Evolutionary conservation across 2,888 invertebrate genomes (phyloP).

Genomic region (Drosophila neotestacea): DNA sequence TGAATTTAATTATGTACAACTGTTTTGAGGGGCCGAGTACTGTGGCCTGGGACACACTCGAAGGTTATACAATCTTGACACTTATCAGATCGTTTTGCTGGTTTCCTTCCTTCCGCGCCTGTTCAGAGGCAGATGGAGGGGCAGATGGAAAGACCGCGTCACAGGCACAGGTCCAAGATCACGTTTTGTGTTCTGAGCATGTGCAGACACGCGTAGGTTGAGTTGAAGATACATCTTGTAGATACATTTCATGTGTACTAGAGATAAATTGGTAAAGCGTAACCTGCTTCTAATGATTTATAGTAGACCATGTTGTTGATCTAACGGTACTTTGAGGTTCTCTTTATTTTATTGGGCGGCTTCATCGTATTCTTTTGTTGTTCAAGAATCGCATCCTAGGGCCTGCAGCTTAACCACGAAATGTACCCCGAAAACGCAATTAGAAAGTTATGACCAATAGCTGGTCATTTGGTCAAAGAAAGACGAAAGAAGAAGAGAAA

Average conservation of each 20-base stretch:
- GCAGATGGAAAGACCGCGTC: neutral
- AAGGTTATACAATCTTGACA: slow-evolving; percentile 81
- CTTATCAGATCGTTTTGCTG: slow-evolving; percentile 79
- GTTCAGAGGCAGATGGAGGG: slow-evolving; percentile 1
- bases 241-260: slow-evolving; percentile 77
- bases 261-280: slow-evolving; percentile 74
- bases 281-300: slow-evolving; percentile 80
- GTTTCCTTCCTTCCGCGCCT: slow-evolving; percentile 75
- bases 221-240: slow-evolving; percentile 63
- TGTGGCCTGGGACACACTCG: slow-evolving; percentile 56
- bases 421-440: slow-evolving; percentile 51
- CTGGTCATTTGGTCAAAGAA: slow-evolving; percentile 50
- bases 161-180: slow-evolving; percentile 34
- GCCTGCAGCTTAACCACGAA: slow-evolving; percentile 24
- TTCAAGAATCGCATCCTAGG: slow-evolving; percentile 37
- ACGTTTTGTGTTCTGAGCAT: slow-evolving; percentile 69
- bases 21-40: slow-evolving; percentile 25
- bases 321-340: slow-evolving; percentile 68
- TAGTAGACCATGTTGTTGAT: slow-evolving; percentile 56
- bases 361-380: slow-evolving; percentile 26
- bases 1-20: slow-evolving; percentile 63
- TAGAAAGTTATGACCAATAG: slow-evolving; percentile 69
- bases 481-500: slow-evolving; percentile 4
- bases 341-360: slow-evolving; percentile 47
- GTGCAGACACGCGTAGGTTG: slow-evolving; percentile 79